Percentiles rank a stretch among this genome's conserved stretches.
These are phyloP conservation scores for Paramacrobiotus metropolitanus DNA, from an alignment of 1,140 invertebrate species.

Conservation along the genomic window DNA sequence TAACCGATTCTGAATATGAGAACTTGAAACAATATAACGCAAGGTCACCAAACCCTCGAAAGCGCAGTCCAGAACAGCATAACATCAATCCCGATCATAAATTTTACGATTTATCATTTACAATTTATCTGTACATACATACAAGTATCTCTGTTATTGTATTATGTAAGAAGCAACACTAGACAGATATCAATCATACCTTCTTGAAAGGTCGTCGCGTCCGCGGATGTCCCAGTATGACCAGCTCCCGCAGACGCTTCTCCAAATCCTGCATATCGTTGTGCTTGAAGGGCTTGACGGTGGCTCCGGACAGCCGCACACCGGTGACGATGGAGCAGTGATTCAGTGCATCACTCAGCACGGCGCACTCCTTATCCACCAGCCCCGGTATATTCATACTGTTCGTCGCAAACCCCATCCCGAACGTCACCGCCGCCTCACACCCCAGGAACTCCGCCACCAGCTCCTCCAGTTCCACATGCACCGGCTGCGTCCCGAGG, in stretches of 20 bases:
- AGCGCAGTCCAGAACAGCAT: too few species aligned
- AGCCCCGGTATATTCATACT: conserved; percentile 70
- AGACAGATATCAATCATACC: conserved; percentile 27
- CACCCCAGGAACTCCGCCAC: conserved; percentile 68
- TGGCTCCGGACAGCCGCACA: conserved; percentile 58
- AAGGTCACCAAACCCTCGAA: too few species aligned
- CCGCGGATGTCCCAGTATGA: conserved; percentile 54
- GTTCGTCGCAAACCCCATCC: conserved; percentile 98
- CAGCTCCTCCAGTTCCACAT: conserved; percentile 52
- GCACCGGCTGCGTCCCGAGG: conserved; percentile 26
- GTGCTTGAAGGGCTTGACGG: conserved; percentile 68
- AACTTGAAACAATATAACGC: too few species aligned
- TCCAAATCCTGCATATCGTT: conserved; percentile 59
- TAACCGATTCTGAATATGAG: too few species aligned
- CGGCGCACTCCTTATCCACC: conserved; percentile 52
- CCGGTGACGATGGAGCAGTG: conserved; percentile 89
- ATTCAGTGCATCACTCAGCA: conserved; percentile 85
- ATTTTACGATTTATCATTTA: neutral
- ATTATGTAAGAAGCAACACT: neutral
- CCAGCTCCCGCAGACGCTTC: conserved; percentile 42
- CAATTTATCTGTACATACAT: neutral
- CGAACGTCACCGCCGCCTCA: conserved; percentile 78
- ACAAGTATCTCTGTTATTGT: neutral
- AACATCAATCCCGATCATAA: neutral
- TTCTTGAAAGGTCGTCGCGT: conserved; percentile 63